Conservation (phyloP, 2,113 vertebrate species). For the Coregonus clupeaformis region DNA sequence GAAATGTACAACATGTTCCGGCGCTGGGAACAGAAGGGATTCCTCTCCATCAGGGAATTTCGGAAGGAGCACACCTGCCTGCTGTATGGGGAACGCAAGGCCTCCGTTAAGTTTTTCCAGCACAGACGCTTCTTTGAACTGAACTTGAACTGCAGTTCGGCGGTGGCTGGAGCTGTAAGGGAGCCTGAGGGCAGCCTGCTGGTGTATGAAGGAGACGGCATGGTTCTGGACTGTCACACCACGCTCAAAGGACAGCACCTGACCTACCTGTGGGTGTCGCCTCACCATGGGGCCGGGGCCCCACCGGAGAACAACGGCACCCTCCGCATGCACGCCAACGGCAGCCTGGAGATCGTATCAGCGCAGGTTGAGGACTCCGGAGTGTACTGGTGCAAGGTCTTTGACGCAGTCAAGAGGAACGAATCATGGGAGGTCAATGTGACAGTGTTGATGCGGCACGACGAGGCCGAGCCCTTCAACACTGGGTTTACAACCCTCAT, state of each 20-base stretch:
- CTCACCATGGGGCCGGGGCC: constrained; percentile 75
- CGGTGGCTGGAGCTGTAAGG: fast-evolving
- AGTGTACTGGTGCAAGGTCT: constrained; percentile 84
- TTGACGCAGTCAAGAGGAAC: constrained; percentile 75
- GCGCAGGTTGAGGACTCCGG: constrained; percentile 78
- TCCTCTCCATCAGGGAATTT: constrained; percentile 81
- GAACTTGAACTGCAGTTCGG: constrained; percentile 72
- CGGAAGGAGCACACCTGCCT: constrained; percentile 81
- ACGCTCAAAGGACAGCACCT: constrained; percentile 50
- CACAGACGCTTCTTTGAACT: constrained; percentile 73
- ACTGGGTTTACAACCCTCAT: constrained; percentile 93
- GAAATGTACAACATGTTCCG: constrained; percentile 79
- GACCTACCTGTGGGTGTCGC: constrained; percentile 84
- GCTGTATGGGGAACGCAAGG: constrained; percentile 71
- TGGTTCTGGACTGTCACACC: constrained; percentile 80
- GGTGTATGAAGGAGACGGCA: constrained; percentile 64
- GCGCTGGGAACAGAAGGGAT: constrained; percentile 80
- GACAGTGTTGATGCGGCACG: constrained; percentile 67
- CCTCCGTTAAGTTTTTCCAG: constrained; percentile 78
- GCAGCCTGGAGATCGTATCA: constrained; percentile 79
- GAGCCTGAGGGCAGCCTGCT: constrained; percentile 56
- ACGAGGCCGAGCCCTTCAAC: constrained; percentile 80
- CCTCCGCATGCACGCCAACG: constrained; percentile 80
- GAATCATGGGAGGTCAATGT: constrained; percentile 83
- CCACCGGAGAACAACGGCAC: constrained; percentile 76